Evolutionary conservation across 1,140 invertebrate genomes (phyloP).

Genomic region (Laupala kohalensis): DNA sequence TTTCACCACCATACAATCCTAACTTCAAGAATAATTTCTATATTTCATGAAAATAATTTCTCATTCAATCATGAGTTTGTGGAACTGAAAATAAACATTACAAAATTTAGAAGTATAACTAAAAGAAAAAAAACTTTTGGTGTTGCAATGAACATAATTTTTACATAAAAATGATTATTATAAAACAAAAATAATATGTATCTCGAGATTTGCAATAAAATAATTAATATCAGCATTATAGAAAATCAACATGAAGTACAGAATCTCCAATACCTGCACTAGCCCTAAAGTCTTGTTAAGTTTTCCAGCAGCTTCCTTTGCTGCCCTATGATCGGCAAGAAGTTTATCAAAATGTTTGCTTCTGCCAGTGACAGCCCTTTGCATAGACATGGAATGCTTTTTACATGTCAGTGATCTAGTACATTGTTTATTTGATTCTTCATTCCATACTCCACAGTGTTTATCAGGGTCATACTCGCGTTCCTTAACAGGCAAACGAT

Average conservation of each 20-base stretch:
- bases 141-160: no score
- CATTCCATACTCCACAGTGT: conserved; percentile 62
- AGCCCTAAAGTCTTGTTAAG: not conserved
- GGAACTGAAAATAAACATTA: no score
- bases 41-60: no score
- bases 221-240: no score
- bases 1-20: no score
- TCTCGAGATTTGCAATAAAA: no score
- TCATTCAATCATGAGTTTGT: no score
- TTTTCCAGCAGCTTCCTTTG: conserved; percentile 31
- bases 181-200: no score
- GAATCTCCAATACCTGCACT: not conserved
- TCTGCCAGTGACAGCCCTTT: conserved; percentile 56
- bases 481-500: conserved; percentile 35
- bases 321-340: conserved; percentile 58
- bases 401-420: conserved; percentile 73
- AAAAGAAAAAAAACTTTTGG: no score
- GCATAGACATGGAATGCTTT: conserved; percentile 60
- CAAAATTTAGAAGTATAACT: no score
- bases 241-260: not conserved
- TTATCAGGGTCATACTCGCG: conserved; percentile 67
- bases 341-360: conserved; percentile 67
- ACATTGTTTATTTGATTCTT: conserved; percentile 56
- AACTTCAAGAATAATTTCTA: no score
- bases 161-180: no score